These are phyloP conservation scores for Leuciscus idus DNA, from an alignment of 2,113 vertebrate species.

Conservation along the genomic window DNA sequence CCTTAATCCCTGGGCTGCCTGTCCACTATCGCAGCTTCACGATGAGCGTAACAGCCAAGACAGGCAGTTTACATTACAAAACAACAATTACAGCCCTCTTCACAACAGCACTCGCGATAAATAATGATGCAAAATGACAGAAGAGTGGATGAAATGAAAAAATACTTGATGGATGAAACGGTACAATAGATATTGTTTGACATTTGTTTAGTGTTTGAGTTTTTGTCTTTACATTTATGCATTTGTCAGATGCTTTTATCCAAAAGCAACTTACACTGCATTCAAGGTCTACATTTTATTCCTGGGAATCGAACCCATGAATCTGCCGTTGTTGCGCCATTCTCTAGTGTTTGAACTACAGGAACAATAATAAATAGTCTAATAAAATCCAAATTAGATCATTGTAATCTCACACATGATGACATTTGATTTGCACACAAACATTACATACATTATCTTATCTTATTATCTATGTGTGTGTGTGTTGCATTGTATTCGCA, in stretches of 20 bases:
- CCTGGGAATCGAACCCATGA: not conserved
- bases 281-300: not conserved
- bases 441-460: too few species aligned
- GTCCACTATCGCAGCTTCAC: conserved; percentile 67
- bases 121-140: conserved; percentile 54
- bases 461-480: too few species aligned
- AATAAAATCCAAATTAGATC: not conserved
- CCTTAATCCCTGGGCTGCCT: conserved; percentile 69
- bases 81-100: conserved; percentile 52
- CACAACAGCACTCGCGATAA: conserved; percentile 8
- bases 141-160: conserved; percentile 7
- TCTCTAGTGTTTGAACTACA: not conserved
- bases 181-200: not conserved
- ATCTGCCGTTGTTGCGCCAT: not conserved
- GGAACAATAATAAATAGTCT: not conserved
- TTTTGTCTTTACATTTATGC: not conserved
- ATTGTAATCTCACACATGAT: not conserved
- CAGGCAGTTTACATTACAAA: conserved; percentile 59
- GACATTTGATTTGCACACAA: not conserved
- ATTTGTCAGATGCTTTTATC: not conserved
- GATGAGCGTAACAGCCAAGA: conserved; percentile 53
- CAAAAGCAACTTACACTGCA: not conserved
- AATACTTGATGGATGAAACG: not conserved
- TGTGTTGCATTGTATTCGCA: not conserved
- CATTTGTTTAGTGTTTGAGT: not conserved